Evolutionary conservation across 2,797 vertebrate species (phyloP).

Genomic region (Rhodeus uyekii): DNA sequence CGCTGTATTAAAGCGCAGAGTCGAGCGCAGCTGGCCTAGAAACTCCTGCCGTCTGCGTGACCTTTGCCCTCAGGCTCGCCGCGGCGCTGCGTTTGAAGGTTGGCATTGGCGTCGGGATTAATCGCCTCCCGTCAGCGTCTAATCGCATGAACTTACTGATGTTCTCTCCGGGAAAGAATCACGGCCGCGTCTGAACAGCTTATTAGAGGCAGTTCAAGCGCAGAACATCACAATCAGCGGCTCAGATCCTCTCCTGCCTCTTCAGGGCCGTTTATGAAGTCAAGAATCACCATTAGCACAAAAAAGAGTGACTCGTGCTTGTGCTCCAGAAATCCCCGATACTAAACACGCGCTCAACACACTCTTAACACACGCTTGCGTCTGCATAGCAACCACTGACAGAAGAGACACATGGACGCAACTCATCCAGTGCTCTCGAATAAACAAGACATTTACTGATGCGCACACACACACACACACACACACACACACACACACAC

Average conservation of each 20-base stretch:
- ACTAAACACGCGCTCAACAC: too few relatives aligned
- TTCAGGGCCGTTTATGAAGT: neutral
- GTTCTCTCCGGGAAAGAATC: neutral
- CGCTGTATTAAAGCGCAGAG: neutral
- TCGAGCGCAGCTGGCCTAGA: neutral
- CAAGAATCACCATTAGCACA: too few relatives aligned
- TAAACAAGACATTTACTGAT: constrained; percentile 41
- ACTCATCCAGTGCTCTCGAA: constrained; percentile 19
- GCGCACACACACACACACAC: too few relatives aligned
- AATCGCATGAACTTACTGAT: neutral
- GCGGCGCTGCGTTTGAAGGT: neutral
- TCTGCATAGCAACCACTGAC: neutral
- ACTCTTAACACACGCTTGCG: neutral
- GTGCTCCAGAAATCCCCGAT: neutral
- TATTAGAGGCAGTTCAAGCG: neutral
- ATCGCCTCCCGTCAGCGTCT: neutral
- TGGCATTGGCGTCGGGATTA: neutral
- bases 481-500: too few relatives aligned
- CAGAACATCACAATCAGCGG: neutral
- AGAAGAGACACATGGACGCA: neutral
- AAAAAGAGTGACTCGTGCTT: neutral
- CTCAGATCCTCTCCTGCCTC: neutral
- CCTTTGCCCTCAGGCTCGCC: neutral
- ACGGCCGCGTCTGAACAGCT: neutral
- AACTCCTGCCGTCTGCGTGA: neutral